Base-by-base conservation (phyloP, 1,140 invertebrate genomes). In the Drosophila prosaltans region DNA sequence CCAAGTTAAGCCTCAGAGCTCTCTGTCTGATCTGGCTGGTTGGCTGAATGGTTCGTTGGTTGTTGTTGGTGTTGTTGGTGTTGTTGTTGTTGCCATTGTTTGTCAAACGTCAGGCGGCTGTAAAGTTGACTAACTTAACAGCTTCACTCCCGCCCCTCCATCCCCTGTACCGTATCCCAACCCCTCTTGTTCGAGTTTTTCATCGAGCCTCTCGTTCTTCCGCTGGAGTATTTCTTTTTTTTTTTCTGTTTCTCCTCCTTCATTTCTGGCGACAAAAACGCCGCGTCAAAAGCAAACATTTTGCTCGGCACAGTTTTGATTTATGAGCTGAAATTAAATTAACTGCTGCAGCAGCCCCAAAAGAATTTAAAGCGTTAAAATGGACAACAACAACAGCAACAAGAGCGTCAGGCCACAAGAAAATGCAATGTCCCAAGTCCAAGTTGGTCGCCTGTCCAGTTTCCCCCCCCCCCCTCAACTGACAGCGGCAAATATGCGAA, bases 311-410 rank as follows among this genome's bases (percentile, higher is more conserved):
- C 75, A 90, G 80, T 90, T 90, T 90, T 90, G 86, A 90, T 90
- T 90, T 90, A 90, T 90, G 86, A 88, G 88, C 82, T 88, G 80
- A 90, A 90, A 91, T 91, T 88, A 88, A 90, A 91, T 90, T 83
- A 88, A 90, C 79, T 84, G 85, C 72, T 68, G 65, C 76, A 78
- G 57, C 69, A 79, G 61, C 76, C 43, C 74, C 66, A 64, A 69
- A 82, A 78, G 82, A 86, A 86, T 86, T 86, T 82, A 72, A 86
- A 80, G 82, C 82, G 78, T 76, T 86, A 83, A 85, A 85, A 79
- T 86, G 78, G 51, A 69, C 74, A 74, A 60, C 55, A 75, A 9
- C 45, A 51, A 26, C 45, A 51, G 10, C 45, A 24, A 51, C 21
- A 48, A 60, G 24, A 48, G 45, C 45, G 45, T 9, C 45, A 51